A percentile compares a stretch with the other conserved stretches of the same genome.
Evolutionary conservation across 2,797 vertebrate genomes (phyloP).

Genomic region (Percopsis omiscomaycus): DNA sequence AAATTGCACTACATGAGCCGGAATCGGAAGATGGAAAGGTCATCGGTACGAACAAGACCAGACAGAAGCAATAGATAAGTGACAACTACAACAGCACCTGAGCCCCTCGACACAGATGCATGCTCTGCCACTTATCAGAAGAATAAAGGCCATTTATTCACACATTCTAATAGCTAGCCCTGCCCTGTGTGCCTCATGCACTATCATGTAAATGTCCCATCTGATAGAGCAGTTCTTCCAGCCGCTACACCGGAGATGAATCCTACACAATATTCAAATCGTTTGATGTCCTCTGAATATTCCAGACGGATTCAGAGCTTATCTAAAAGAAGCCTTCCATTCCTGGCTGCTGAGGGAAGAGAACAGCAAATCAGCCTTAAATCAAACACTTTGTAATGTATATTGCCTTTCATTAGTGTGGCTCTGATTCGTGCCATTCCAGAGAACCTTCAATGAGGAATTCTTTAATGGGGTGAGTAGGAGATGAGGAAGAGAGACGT

Average conservation of each 20-base stretch:
- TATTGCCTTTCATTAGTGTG: conserved; percentile 75
- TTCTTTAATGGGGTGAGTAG: conserved; percentile 63
- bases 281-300: conserved; percentile 73
- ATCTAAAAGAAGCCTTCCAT: conserved; percentile 57
- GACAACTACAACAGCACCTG: conserved; percentile 25
- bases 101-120: conserved; percentile 36
- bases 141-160: conserved; percentile 55
- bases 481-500: conserved; percentile 40
- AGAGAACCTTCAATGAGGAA: conserved; percentile 58
- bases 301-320: conserved; percentile 59
- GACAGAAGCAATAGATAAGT: conserved; percentile 40
- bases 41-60: conserved; percentile 39
- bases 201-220: conserved; percentile 68
- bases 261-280: conserved; percentile 62
- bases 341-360: conserved; percentile 43
- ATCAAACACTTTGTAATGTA: conserved; percentile 79
- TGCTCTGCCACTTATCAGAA: conserved; percentile 28
- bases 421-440: conserved; percentile 66
- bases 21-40: conserved; percentile 17
- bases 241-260: conserved; percentile 42
- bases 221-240: conserved; percentile 59
- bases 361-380: conserved; percentile 73
- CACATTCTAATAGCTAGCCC: conserved; percentile 56
- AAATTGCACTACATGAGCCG: conserved; percentile 17
- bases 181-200: conserved; percentile 40